Evolutionary conservation across 2,888 invertebrate genomes (phyloP).

Genomic region (Argynnis bischoffii): DNA sequence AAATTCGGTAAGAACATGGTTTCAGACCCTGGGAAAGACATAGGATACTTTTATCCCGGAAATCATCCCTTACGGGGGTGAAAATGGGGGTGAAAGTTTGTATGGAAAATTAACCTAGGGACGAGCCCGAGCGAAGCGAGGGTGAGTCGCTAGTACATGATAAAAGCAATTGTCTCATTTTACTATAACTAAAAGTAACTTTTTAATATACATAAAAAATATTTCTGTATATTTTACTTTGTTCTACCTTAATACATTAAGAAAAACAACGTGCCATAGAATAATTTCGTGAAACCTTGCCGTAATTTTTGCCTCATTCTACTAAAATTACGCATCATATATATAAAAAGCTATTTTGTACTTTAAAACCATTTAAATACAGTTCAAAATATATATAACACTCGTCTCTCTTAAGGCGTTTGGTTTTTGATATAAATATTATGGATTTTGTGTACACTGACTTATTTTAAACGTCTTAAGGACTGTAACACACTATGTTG

Average conservation of each 20-base stretch:
- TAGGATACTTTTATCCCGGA: no score
- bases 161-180: no score
- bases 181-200: no score
- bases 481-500: not conserved
- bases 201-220: no score
- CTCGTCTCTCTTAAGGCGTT: not conserved
- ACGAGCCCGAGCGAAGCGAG: no score
- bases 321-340: not conserved
- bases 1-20: no score
- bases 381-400: not conserved
- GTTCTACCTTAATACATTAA: not conserved
- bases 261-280: constrained; percentile 19
- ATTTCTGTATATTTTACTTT: not conserved
- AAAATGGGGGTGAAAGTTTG: no score
- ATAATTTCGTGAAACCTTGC: constrained; percentile 26
- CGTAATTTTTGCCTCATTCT: constrained; percentile 19
- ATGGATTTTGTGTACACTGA: not conserved
- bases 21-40: no score
- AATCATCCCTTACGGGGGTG: no score
- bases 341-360: not conserved
- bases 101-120: no score
- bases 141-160: no score
- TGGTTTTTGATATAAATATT: not conserved
- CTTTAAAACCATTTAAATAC: not conserved
- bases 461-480: not conserved